Percentiles rank a stretch among this genome's conserved stretches.
These are phyloP conservation scores for Tragelaphus buxtoni DNA, from an alignment of 2,113 vertebrate species.

Conservation along the genomic window DNA sequence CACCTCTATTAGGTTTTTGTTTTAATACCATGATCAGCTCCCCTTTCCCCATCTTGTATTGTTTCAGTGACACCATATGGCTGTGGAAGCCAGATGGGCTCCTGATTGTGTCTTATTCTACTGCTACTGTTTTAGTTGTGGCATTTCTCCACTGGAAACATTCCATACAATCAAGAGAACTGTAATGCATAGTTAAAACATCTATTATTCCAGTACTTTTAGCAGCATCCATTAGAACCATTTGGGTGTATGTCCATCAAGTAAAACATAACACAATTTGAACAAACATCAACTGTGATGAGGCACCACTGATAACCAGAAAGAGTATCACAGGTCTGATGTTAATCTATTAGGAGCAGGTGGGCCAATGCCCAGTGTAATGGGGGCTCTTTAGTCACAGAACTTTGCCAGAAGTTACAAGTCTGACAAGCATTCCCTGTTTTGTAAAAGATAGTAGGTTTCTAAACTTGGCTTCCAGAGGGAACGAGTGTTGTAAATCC, in stretches of 20 bases:
- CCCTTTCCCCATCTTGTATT: background rate
- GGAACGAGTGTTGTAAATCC: background rate
- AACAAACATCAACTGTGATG: background rate
- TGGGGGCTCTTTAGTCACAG: background rate
- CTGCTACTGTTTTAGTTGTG: background rate
- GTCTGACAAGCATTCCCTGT: background rate
- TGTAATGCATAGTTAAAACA: background rate
- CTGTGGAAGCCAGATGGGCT: background rate
- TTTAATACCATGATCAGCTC: background rate
- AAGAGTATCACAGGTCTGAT: background rate
- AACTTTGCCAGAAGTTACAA: background rate
- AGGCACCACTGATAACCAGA: background rate
- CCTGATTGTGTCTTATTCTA: background rate
- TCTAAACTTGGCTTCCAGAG: background rate
- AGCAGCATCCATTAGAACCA: background rate
- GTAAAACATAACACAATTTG: background rate
- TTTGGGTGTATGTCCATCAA: background rate
- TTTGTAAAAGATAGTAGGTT: background rate
- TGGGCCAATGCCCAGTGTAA: background rate
- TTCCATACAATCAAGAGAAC: background rate
- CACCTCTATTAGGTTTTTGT: background rate
- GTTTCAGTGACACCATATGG: background rate
- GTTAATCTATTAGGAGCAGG: background rate
- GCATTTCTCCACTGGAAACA: background rate
- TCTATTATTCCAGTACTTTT: background rate